Base-by-base conservation (phyloP, 1,140 invertebrate genomes). In the Megalopta genalis region DNA sequence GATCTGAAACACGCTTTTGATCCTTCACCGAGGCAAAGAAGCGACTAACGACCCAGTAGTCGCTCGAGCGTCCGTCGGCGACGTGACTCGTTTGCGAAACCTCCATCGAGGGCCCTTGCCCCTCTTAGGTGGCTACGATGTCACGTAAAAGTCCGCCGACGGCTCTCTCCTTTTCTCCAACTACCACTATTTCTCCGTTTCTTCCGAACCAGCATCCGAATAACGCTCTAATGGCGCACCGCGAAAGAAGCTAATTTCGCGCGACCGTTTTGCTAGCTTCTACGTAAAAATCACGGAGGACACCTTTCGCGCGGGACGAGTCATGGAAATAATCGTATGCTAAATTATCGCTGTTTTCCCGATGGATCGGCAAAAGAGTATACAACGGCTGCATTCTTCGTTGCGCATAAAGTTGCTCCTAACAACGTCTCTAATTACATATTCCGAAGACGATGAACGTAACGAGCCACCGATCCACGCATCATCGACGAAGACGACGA, bases 41-140 rank as follows among this genome's bases (percentile, higher is more conserved):
- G 46, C 67, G 67, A 64, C 79, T 71, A 83, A 82, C 75, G 74
- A 83, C 59, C 70, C 71, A 23, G 42, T 59, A 75, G 71, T 80
- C 60, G 69, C 3, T n/a, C 37, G n/a, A 32, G 46, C 57, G 46
- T 78, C 62, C 70, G 70, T 66, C 60, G 70, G 25, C 42, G 63
- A 80, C 70, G 77, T 80, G 77, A 80, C 77, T 80, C 77, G 77
- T 80, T 80, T 74, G 77, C 77, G 7, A 71, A 71, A 71, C 62
- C 49, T 49, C 54, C 54, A 57, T 18, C 62, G 25, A 21, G 12
- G 46, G 49, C 16, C 14, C 32, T 62, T 42, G 21, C 68, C 70
- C 59, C 42, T 21, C 54, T 66, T 37, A 23, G 12, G 16, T n/a
- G 14, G 27, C 8, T 7, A 21, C 65, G 65, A 59, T 64, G 74